Percentiles rank a stretch among this genome's conserved stretches.
Conservation (phyloP, 1,140 invertebrate species). For the Sesamia nonagrioides region DNA sequence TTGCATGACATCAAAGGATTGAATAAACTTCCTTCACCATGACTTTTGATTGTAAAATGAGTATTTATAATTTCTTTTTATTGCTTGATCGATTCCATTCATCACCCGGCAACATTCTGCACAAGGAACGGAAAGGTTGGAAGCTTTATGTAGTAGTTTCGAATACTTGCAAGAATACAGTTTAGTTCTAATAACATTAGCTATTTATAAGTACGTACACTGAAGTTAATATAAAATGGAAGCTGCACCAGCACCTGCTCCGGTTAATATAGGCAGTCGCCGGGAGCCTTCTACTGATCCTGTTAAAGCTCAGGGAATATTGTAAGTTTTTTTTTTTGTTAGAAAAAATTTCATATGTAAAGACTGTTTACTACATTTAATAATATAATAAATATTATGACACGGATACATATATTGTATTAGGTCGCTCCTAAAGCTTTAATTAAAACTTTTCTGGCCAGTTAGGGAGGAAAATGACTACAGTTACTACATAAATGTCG, state of each 20-base stretch:
- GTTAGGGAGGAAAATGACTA: no score
- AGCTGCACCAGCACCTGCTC: conserved; percentile 65
- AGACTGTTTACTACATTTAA: no score
- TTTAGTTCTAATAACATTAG: background rate
- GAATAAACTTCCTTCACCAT: conserved; percentile 41
- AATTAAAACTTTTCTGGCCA: no score
- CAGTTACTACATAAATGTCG: no score
- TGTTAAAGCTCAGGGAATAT: conserved; percentile 80
- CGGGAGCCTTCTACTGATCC: conserved; percentile 77
- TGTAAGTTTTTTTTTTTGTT: conserved; percentile 65
- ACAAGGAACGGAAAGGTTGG: conserved; percentile 7
- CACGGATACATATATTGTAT: no score
- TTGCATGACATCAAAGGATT: conserved; percentile 46
- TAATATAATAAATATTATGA: no score
- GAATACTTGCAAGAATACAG: conserved; percentile 23
- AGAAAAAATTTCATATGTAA: no score
- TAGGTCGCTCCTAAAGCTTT: no score
- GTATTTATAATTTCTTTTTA: conserved; percentile 41
- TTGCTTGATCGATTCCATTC: conserved; percentile 45
- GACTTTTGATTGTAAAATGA: conserved; percentile 37
- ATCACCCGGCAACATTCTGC: conserved; percentile 46
- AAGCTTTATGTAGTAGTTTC: conserved; percentile 30
- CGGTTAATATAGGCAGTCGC: conserved; percentile 63
- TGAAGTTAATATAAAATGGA: conserved; percentile 65
- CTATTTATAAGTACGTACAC: background rate